Percentiles rank a stretch among this genome's conserved stretches.
These are phyloP conservation scores for Fistularia commersonii DNA, from an alignment of 2,797 vertebrate genomes.

Conservation along the genomic window DNA sequence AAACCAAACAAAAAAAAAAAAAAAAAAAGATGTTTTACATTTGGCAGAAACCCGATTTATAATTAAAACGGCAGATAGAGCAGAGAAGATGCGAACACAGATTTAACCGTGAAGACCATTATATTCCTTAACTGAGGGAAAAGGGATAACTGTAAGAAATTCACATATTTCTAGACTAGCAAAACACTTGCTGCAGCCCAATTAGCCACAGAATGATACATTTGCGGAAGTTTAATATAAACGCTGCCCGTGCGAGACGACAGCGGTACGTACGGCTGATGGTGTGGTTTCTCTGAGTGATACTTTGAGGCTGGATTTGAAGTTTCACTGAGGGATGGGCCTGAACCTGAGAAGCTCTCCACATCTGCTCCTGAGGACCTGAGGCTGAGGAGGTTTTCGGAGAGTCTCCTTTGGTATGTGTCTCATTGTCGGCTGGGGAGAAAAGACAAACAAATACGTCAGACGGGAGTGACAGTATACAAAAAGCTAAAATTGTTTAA, in stretches of 20 bases:
- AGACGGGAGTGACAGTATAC: background rate
- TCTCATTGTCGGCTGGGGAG: conserved; percentile 92
- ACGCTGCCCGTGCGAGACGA: too few species aligned
- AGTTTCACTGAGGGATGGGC: conserved; percentile 67
- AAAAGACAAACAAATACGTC: conserved; percentile 20
- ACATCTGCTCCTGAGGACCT: conserved; percentile 80
- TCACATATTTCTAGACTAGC: too few species aligned
- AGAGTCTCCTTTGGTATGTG: conserved; percentile 88
- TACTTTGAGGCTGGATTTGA: conserved; percentile 82
- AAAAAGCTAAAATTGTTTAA: background rate
- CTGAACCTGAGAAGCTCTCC: conserved; percentile 71
- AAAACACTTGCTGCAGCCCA: too few species aligned
- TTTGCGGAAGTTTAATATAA: background rate
- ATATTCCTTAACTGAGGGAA: background rate
- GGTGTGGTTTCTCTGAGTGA: conserved; percentile 85
- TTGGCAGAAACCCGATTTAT: too few species aligned
- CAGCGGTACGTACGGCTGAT: conserved; percentile 79
- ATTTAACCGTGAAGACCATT: background rate
- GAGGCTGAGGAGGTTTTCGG: conserved; percentile 83
- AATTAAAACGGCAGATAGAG: too few species aligned
- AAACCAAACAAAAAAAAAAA: conserved; percentile 19
- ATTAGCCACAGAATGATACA: background rate
- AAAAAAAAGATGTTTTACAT: conserved; percentile 1
- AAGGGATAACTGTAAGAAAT: too few species aligned
- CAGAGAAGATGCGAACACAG: too few species aligned